Evolutionary conservation across 1,140 invertebrate species (phyloP).

Genomic region (Drosophila suzukii): DNA sequence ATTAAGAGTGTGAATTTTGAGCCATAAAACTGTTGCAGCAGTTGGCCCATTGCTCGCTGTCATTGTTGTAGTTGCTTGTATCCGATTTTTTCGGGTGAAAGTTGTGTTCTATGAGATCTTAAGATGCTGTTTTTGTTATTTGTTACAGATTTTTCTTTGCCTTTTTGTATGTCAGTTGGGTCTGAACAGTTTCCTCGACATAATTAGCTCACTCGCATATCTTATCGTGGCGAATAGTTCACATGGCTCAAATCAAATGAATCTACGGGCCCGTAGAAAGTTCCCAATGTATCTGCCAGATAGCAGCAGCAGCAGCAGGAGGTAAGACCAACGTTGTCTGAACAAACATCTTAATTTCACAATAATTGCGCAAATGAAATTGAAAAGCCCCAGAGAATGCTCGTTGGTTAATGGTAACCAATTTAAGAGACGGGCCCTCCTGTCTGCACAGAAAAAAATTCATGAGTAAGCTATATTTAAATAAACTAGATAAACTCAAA

Average conservation of each 20-base stretch:
- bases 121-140: conserved; percentile 43
- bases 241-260: conserved; percentile 52
- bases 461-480: not conserved
- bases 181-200: conserved; percentile 58
- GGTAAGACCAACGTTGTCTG: conserved; percentile 24
- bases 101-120: conserved; percentile 66
- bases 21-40: conserved; percentile 75
- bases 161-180: conserved; percentile 48
- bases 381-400: conserved; percentile 56
- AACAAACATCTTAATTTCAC: conserved; percentile 76
- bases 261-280: conserved; percentile 58
- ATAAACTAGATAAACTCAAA: no score
- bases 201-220: conserved; percentile 73
- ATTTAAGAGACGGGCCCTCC: conserved; percentile 34
- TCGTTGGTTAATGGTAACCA: conserved; percentile 46
- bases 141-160: conserved; percentile 71
- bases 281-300: conserved; percentile 50
- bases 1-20: conserved; percentile 79
- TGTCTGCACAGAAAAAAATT: conserved; percentile 15
- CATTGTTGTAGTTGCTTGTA: conserved; percentile 44
- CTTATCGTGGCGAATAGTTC: conserved; percentile 70
- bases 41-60: conserved; percentile 42
- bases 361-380: conserved; percentile 74
- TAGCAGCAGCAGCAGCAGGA: conserved; percentile 22
- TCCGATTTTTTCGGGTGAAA: conserved; percentile 69